phyloP scores from a whole-genome alignment of 2,888 invertebrate species.

The Diaperis boleti region DNA sequence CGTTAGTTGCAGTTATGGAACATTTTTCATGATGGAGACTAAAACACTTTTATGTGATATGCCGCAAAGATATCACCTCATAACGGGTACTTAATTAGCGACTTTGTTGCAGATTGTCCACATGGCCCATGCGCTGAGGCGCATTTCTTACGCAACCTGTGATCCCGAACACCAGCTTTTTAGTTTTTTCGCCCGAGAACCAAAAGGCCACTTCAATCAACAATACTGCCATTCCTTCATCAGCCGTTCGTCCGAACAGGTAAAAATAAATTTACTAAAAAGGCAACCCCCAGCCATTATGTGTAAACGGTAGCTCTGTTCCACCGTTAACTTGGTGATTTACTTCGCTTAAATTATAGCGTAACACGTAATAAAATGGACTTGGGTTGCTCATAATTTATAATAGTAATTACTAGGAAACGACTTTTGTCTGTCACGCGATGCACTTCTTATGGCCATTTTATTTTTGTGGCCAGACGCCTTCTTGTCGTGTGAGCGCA shows the following conservation, averaged over 20 bases:
- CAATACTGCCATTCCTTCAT: slow-evolving; percentile 88
- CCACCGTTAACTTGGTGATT: slow-evolving; percentile 51
- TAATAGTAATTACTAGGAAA: slow-evolving; percentile 52
- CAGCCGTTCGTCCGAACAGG: slow-evolving; percentile 82
- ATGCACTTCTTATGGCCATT: slow-evolving; percentile 20
- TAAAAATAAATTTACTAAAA: slow-evolving; percentile 61
- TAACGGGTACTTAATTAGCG: slow-evolving; percentile 11
- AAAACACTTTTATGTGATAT: slow-evolving; percentile 25
- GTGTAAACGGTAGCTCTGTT: slow-evolving; percentile 24
- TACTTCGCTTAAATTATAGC: slow-evolving; percentile 59
- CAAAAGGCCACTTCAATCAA: slow-evolving; percentile 74
- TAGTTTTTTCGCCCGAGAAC: slow-evolving; percentile 82
- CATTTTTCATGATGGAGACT: slow-evolving; percentile 13
- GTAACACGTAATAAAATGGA: slow-evolving; percentile 56
- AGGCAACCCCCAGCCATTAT: slow-evolving; percentile 34
- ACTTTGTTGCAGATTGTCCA: slow-evolving; percentile 74
- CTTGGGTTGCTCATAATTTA: slow-evolving; percentile 57
- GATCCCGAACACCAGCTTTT: slow-evolving; percentile 83
- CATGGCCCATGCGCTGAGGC: slow-evolving; percentile 86
- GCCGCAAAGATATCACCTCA: slow-evolving; percentile 11
- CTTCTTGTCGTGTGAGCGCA: slow-evolving; percentile 3
- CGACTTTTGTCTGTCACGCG: slow-evolving; percentile 40
- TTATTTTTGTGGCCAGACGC: slow-evolving; percentile 8
- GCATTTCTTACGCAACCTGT: slow-evolving; percentile 89
- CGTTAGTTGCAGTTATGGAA: slow-evolving; percentile 17